Conservation (phyloP, 2,113 vertebrate species). For the Numida meleagris region DNA sequence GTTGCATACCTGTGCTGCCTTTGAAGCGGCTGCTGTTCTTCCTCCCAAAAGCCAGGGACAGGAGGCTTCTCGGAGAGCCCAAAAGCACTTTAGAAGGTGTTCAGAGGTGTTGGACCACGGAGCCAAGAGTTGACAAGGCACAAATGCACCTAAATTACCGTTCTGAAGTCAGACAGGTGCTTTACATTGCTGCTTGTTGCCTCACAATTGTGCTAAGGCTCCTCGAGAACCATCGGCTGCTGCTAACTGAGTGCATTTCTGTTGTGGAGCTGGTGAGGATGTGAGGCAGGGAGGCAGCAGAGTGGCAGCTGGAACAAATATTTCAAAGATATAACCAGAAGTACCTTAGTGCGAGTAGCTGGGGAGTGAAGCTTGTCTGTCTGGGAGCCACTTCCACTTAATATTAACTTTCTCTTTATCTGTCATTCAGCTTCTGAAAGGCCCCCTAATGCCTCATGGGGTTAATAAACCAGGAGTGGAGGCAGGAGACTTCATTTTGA, state of each 20-base stretch:
- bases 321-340: not conserved
- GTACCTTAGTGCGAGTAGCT: not conserved
- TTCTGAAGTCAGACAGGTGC: not conserved
- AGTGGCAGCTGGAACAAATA: not conserved
- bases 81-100: not conserved
- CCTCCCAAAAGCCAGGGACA: not conserved
- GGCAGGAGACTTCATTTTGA: conserved; percentile 34
- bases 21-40: not conserved
- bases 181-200: not conserved
- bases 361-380: not conserved
- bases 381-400: not conserved
- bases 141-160: not conserved
- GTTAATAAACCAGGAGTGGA: conserved; percentile 34
- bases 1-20: not conserved
- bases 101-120: not conserved
- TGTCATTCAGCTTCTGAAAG: not conserved
- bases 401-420: conserved; percentile 3
- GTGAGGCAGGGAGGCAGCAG: not conserved
- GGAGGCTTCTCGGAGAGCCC: not conserved
- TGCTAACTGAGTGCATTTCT: not conserved
- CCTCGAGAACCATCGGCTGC: not conserved
- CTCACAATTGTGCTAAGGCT: not conserved
- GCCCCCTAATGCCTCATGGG: not conserved
- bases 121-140: not conserved
- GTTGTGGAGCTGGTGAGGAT: not conserved